Evolutionary conservation across 2,113 vertebrate genomes (phyloP).

Genomic region (Mixornis gularis): DNA sequence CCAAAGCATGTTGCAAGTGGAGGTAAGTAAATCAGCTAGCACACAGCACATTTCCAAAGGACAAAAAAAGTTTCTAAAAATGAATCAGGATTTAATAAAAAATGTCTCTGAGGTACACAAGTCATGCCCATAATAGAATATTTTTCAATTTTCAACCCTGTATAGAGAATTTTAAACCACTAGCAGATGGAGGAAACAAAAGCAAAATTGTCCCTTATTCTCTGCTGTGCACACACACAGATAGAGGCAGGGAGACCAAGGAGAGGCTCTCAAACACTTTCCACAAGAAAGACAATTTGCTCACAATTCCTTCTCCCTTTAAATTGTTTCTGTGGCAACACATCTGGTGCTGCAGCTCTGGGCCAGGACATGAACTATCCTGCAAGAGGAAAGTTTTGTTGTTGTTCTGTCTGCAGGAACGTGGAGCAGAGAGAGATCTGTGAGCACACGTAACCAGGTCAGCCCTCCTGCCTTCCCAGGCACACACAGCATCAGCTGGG

Average conservation of each 20-base stretch:
- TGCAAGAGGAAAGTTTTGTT: constrained; percentile 16
- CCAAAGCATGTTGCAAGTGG: neutral
- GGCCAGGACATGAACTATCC: neutral
- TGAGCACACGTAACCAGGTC: neutral
- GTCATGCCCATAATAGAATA: constrained; percentile 30
- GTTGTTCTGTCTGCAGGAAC: constrained; percentile 10
- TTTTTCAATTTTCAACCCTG: constrained; percentile 39
- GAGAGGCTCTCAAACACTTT: neutral
- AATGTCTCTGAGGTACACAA: constrained; percentile 10
- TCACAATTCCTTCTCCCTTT: constrained; percentile 7
- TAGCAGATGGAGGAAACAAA: constrained; percentile 54
- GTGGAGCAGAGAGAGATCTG: neutral
- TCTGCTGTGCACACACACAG: neutral
- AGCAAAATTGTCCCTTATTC: neutral
- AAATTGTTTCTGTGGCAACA: constrained; percentile 45
- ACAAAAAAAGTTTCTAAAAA: constrained; percentile 44
- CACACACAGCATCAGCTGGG: neutral
- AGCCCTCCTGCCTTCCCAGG: neutral
- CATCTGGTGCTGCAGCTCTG: constrained; percentile 21
- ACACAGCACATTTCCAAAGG: neutral
- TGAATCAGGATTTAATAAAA: constrained; percentile 43
- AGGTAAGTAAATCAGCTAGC: neutral
- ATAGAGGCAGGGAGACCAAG: neutral
- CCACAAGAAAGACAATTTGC: neutral
- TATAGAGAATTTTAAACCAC: constrained; percentile 34